Base-by-base conservation (phyloP, 2,888 invertebrate genomes). In the Trichogramma dendrolimi region DNA sequence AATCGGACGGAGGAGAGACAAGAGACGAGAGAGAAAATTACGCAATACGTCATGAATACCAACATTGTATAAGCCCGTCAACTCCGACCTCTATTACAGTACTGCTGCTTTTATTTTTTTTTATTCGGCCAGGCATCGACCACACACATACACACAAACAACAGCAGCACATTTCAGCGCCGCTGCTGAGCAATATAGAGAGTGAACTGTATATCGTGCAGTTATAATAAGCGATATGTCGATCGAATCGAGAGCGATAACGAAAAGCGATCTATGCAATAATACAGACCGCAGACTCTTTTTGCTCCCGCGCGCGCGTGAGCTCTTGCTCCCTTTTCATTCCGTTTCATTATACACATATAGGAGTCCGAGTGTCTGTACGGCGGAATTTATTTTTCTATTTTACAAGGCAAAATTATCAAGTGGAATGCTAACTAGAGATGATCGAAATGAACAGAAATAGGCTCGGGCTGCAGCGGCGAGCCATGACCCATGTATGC, bases 11-110 rank as follows among this genome's bases (percentile, higher is more conserved):
- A 42, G 58, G 14, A 50, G 41, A 46, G 44, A 63, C 41, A 46
- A 52, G 7, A 43, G 53, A 41, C 27, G 44, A 42, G 42, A 53
- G 44, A 62, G 59, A 64, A 60, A 62, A 65, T 65, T 65, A 60
- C 62, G 60, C 65, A 62, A 62, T 60, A 46, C 14, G 62, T 58
- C 55, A 49, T 53, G 56, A 56, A 60, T 63, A 41, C 62, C 62
- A 58, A 59, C 27, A 2, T 43, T 38, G 10, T 27, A 43, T 61
- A 57, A 65, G 57, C 64, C 54, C 64, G 55, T 64, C 64, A 64
- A 60, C 64, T 64, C 27, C 57, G 64, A 64, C 59, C 64, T 64
- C 59, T 14, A 27, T 27, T 27, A 27, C 27, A 27, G 27, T 27
- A 2, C 27, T 27, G 27, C 27, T 27, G 27, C 27, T 27, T n/a